These are phyloP conservation scores for Pseudochirops corinnae DNA, from an alignment of 2,797 vertebrate species.

Conservation along the genomic window DNA sequence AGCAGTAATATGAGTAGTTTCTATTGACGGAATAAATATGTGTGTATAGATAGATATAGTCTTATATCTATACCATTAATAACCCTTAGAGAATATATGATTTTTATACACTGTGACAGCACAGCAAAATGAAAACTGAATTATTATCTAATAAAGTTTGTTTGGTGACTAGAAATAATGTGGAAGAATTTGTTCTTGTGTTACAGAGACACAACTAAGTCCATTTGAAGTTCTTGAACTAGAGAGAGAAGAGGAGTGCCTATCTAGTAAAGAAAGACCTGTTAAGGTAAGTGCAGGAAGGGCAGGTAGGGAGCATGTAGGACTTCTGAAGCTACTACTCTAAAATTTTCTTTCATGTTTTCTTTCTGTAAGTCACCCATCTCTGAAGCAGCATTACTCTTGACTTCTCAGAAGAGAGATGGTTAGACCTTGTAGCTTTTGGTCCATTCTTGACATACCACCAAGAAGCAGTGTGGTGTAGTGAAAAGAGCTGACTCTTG, in stretches of 20 bases:
- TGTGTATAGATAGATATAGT: neutral
- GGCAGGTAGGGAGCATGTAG: slow-evolving; percentile 50
- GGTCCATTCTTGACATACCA: neutral
- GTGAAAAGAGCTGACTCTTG: neutral
- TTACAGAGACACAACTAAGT: slow-evolving; percentile 87
- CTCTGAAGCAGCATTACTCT: slow-evolving; percentile 36
- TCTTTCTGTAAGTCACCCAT: slow-evolving; percentile 36
- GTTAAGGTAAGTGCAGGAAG: slow-evolving; percentile 79
- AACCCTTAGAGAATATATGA: slow-evolving; percentile 45
- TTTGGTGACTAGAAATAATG: neutral
- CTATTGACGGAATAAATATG: neutral
- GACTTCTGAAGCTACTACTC: slow-evolving; percentile 45
- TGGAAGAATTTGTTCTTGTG: slow-evolving; percentile 57
- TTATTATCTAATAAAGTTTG: slow-evolving; percentile 47
- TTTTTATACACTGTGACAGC: slow-evolving; percentile 42
- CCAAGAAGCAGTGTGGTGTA: neutral
- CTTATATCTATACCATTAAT: slow-evolving; percentile 1
- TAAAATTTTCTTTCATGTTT: slow-evolving; percentile 56
- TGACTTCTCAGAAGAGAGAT: slow-evolving; percentile 36
- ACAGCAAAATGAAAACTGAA: slow-evolving; percentile 50
- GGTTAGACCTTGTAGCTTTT: slow-evolving; percentile 42
- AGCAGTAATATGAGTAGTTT: slow-evolving; percentile 16
- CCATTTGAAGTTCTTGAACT: slow-evolving; percentile 78
- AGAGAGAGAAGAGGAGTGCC: slow-evolving; percentile 78
- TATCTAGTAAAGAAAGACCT: slow-evolving; percentile 59